Conservation (phyloP, 2,113 vertebrate genomes). For the Myxocyprinus asiaticus region DNA sequence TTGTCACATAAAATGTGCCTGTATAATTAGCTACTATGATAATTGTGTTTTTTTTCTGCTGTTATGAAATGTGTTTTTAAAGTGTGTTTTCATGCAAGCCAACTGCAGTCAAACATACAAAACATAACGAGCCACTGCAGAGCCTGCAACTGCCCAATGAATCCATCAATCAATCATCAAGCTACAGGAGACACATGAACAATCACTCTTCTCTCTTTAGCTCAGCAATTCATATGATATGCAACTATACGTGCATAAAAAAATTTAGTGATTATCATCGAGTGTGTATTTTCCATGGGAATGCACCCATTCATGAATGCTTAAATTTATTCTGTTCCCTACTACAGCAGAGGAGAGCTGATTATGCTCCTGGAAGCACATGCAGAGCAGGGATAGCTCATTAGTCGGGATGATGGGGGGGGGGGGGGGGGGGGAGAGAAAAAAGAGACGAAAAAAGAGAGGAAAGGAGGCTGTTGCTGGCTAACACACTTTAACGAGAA, state of each 20-base stretch:
- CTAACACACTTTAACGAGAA: no score
- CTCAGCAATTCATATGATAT: no score
- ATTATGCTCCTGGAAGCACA: conserved; percentile 45
- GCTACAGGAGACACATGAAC: conserved; percentile 15
- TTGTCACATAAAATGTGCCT: conserved; percentile 18
- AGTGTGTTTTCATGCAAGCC: conserved; percentile 21
- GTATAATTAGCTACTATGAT: conserved; percentile 29
- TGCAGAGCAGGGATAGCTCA: conserved; percentile 41
- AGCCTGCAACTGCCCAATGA: conserved; percentile 1
- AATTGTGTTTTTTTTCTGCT: conserved; percentile 23
- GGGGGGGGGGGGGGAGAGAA: conserved; percentile 16
- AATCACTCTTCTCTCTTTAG: no score
- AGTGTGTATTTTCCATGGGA: conserved; percentile 29
- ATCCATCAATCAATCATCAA: conserved; percentile 20
- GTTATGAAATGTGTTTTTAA: conserved; percentile 35
- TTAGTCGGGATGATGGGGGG: conserved; percentile 19
- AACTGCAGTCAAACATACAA: conserved; percentile 20
- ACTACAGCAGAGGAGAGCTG: conserved; percentile 35
- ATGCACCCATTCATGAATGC: conserved; percentile 20
- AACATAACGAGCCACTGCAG: neutral
- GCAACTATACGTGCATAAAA: no score
- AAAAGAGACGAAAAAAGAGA: neutral
- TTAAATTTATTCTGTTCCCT: conserved; percentile 29
- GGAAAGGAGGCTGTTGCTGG: no score
- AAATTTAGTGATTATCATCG: neutral